A percentile compares a stretch with the other conserved stretches of the same genome.
Conservation (phyloP, 2,113 vertebrate genomes). For the Burhinus bistriatus region DNA sequence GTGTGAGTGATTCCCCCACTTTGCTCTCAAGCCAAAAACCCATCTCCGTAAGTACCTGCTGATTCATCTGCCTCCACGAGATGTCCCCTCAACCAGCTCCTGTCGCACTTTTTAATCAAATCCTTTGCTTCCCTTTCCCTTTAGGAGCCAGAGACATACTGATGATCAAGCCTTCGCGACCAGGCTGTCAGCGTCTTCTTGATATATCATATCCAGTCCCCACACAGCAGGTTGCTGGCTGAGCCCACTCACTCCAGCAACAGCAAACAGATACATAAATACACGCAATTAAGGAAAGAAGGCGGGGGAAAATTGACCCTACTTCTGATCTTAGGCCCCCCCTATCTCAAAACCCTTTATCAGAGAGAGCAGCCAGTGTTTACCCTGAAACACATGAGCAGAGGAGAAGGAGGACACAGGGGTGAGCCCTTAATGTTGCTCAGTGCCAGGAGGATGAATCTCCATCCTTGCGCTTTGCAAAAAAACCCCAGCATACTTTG, state of each 20-base stretch:
- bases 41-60: background rate
- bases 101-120: slow-evolving; percentile 39
- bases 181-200: background rate
- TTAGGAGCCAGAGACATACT: background rate
- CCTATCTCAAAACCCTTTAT: background rate
- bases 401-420: background rate
- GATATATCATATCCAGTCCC: slow-evolving; percentile 33
- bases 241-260: background rate
- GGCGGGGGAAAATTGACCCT: background rate
- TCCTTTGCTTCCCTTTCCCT: slow-evolving; percentile 6
- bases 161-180: slow-evolving; percentile 11
- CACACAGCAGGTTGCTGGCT: slow-evolving; percentile 14
- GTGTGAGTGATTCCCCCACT: background rate
- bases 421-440: background rate
- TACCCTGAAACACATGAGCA: background rate
- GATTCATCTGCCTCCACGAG: background rate
- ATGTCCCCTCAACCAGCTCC: background rate
- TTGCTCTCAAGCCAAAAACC: background rate
- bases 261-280: background rate
- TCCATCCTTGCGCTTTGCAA: background rate
- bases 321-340: background rate
- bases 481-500: background rate
- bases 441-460: background rate
- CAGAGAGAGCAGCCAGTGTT: background rate
- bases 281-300: background rate